Base-by-base conservation (phyloP, 2,113 vertebrate species). In the Mixornis gularis region DNA sequence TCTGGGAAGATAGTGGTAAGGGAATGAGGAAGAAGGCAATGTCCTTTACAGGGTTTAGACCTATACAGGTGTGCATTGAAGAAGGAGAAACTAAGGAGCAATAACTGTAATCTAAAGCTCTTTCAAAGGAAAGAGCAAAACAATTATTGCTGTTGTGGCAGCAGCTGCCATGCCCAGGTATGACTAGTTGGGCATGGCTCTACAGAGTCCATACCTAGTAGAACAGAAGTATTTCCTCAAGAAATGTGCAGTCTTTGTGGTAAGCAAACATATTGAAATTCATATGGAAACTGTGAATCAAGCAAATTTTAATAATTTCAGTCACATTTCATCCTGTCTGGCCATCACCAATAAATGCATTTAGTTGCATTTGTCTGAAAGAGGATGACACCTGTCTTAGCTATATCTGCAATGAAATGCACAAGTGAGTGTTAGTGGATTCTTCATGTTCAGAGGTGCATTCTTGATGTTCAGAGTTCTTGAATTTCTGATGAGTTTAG, bases 191-290 rank as follows among this genome's bases (percentile, higher is more conserved):
- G 21, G 7, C 2, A 4, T 29, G 26, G 32, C 8, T 77, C 13
- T 62, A 41, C 15, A 34, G 10, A 46, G 38, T 46, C 32, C 1
- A 1, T 25, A 25, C 3, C 3, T 3, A 66, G 13, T 1, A 49
- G 16, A 77, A 53, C 2, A 64, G 27, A 91, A 55, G 10, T 19
- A 24, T 59, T 55, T 73, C 41, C 17, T 72, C 17, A 29, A 86
- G 25, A 87, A 70, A 13, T 18, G 15, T 30, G 2, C 12, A 19
- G 20, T 1, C n/a, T 46, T 70, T 74, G 10, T 70, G 43, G n/a
- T 3, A 12, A 81, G 30, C 2, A 64, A 68, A 53, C 1, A 2
- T 34, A 19, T 1, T 5, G 29, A 58, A 86, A 80, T 74, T 40
- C 15, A 51, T 2, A 6, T 53, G 26, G 16, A 92, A 4, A 66